Evolutionary conservation across 1,140 invertebrate genomes (phyloP).

Genomic region (Drosophila aff.): DNA sequence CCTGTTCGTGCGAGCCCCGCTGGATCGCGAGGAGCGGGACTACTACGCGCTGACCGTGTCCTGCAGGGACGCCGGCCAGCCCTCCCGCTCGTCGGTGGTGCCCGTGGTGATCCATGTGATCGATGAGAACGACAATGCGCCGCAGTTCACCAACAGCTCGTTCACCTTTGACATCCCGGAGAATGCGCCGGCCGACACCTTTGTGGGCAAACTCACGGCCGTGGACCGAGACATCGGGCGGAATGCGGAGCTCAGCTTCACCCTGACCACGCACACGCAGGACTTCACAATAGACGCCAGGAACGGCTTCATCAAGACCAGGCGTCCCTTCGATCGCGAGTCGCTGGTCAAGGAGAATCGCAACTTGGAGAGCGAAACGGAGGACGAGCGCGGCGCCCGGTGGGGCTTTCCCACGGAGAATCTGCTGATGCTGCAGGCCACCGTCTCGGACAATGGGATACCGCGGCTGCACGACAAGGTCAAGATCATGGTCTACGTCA

Average conservation of each 20-base stretch:
- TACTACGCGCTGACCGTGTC: conserved; percentile 95
- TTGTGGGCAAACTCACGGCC: conserved; percentile 95
- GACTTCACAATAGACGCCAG: conserved; percentile 95
- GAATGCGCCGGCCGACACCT: conserved; percentile 94
- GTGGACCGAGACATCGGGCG: conserved; percentile 95
- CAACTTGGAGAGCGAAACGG: conserved; percentile 14
- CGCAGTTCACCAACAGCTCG: conserved; percentile 93
- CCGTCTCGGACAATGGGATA: conserved; percentile 94
- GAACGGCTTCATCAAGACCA: conserved; percentile 96
- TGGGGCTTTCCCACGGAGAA: conserved; percentile 85
- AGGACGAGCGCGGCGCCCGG: conserved; percentile 68
- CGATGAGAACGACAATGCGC: conserved; percentile 98
- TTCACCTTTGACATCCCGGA: conserved; percentile 94
- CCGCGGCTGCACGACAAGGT: conserved; percentile 93
- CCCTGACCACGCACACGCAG: conserved; percentile 90
- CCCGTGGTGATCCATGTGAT: conserved; percentile 95
- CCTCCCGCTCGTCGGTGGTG: conserved; percentile 91
- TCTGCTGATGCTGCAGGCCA: conserved; percentile 92
- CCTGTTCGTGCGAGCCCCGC: conserved; percentile 91
- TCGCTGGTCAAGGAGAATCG: conserved; percentile 87
- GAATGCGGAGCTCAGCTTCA: conserved; percentile 96
- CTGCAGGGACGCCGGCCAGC: conserved; percentile 91
- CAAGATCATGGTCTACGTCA: conserved; percentile 94
- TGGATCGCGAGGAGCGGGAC: conserved; percentile 95
- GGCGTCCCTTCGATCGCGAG: conserved; percentile 94